These are phyloP conservation scores for Agrenia bidenticulata DNA, from an alignment of 2,888 invertebrate genomes.

Conservation along the genomic window DNA sequence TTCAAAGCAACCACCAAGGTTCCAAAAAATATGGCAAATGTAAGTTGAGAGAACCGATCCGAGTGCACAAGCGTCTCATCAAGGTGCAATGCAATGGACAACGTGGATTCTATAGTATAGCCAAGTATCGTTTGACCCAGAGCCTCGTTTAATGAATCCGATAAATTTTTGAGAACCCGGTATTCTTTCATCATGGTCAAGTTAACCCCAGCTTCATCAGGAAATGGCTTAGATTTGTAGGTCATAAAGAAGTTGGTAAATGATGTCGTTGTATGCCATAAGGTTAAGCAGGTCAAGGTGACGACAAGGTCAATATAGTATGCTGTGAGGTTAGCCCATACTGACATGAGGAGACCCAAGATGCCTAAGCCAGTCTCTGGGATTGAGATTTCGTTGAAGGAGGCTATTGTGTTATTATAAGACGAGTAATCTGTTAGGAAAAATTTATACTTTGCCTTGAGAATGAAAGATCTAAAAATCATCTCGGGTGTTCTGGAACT, in stretches of 20 bases:
- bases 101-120: not conserved
- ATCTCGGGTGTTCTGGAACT: too few relatives aligned
- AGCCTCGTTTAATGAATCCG: not conserved
- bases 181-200: not conserved
- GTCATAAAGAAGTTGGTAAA: not conserved
- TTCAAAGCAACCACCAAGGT: not conserved
- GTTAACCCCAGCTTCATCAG: not conserved
- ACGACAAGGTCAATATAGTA: not conserved
- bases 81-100: not conserved
- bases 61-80: not conserved
- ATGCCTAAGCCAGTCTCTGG: too few relatives aligned
- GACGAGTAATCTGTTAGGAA: not conserved
- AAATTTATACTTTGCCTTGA: not conserved
- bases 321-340: too few relatives aligned
- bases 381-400: too few relatives aligned
- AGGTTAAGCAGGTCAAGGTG: not conserved
- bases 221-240: not conserved
- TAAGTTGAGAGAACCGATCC: not conserved
- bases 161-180: not conserved
- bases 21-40: not conserved
- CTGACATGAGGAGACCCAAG: too few relatives aligned
- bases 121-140: not conserved
- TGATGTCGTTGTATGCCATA: not conserved
- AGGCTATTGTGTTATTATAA: not conserved
- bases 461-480: too few relatives aligned